Percentiles rank a stretch among this genome's conserved stretches.
Evolutionary conservation across 2,797 vertebrate species (phyloP).

Genomic region (Chrosomus eos): DNA sequence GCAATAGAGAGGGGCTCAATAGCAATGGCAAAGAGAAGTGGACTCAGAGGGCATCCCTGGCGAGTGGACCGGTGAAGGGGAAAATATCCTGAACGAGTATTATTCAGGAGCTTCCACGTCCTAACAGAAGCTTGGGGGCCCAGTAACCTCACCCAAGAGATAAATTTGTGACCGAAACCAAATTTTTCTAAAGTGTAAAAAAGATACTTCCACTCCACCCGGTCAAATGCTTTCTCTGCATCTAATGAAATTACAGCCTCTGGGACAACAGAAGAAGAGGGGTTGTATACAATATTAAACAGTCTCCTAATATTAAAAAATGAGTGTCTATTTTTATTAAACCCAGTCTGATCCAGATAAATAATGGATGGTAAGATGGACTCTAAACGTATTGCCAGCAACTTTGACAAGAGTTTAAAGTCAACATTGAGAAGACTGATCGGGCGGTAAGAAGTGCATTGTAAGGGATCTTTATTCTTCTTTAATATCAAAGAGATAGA

Average conservation of each 20-base stretch:
- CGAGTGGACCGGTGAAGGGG: no score
- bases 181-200: not conserved
- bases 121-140: no score
- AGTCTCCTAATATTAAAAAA: conserved; percentile 8
- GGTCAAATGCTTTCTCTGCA: no score
- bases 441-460: not conserved
- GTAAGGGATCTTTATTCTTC: not conserved
- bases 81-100: no score
- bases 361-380: not conserved
- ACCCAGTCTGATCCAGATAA: not conserved
- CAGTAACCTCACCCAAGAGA: no score
- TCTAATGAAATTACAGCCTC: not conserved
- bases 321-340: not conserved
- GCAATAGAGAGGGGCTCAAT: no score
- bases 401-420: not conserved
- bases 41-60: no score
- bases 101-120: no score
- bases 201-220: not conserved
- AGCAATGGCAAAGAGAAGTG: no score
- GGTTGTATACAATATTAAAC: not conserved
- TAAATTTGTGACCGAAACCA: no score
- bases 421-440: not conserved
- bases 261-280: no score
- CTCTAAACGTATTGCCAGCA: not conserved
- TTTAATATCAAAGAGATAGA: not conserved